phyloP scores from a whole-genome alignment of 2,113 vertebrate species.

The Syngnathus typhle region DNA sequence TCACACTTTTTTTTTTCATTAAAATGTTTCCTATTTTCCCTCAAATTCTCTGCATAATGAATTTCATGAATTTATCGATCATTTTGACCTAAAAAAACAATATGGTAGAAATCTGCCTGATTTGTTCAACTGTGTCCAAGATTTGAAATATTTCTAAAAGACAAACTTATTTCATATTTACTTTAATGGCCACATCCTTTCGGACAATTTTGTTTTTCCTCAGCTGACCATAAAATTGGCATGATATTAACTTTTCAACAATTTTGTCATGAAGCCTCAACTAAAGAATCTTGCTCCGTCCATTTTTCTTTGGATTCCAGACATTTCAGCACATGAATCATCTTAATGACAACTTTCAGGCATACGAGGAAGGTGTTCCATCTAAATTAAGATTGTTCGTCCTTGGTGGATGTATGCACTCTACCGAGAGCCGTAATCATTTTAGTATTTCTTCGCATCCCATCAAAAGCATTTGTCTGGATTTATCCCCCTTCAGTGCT shows the following conservation, averaged over 20 bases:
- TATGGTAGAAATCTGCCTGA: too few species aligned
- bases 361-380: background rate
- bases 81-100: too few species aligned
- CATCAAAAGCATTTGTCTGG: slow-evolving; percentile 1
- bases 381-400: background rate
- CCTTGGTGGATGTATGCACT: background rate
- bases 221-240: background rate
- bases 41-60: too few species aligned
- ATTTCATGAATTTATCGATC: too few species aligned
- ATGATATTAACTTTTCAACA: background rate
- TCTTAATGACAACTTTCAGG: background rate
- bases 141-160: background rate
- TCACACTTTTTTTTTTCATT: too few species aligned
- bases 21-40: too few species aligned
- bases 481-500: slow-evolving; percentile 9
- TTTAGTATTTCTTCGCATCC: background rate
- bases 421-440: background rate
- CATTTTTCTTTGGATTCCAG: background rate
- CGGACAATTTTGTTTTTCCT: background rate
- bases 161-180: background rate
- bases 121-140: background rate
- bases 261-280: too few species aligned
- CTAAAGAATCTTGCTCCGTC: background rate
- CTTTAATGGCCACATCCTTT: background rate
- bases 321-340: background rate